phyloP scores from a whole-genome alignment of 1,140 invertebrate species.

The Sycophaga agraensis region DNA sequence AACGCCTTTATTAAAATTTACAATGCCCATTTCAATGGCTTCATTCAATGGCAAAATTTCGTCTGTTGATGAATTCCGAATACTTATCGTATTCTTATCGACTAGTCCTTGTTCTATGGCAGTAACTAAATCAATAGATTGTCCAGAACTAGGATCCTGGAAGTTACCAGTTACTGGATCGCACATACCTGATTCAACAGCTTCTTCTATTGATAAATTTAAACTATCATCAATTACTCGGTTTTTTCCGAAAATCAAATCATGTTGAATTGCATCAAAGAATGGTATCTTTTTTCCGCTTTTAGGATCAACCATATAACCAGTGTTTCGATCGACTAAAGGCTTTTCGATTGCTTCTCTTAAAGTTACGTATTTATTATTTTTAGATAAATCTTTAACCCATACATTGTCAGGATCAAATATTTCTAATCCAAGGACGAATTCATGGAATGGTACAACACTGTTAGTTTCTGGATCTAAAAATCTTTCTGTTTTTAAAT shows the following conservation, averaged over 20 bases:
- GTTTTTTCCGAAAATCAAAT: slow-evolving; percentile 36
- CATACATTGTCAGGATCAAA: slow-evolving; percentile 75
- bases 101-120: slow-evolving; percentile 74
- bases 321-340: slow-evolving; percentile 74
- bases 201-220: slow-evolving; percentile 65
- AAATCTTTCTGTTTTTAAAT: slow-evolving; percentile 73
- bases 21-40: slow-evolving; percentile 74
- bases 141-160: slow-evolving; percentile 64
- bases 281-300: slow-evolving; percentile 79
- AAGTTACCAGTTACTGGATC: slow-evolving; percentile 66
- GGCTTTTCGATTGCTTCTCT: slow-evolving; percentile 72
- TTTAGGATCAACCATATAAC: slow-evolving; percentile 80
- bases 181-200: slow-evolving; percentile 67
- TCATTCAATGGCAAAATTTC: slow-evolving; percentile 72
- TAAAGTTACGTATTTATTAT: slow-evolving; percentile 69
- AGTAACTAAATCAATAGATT: slow-evolving; percentile 66
- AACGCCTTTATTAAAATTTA: slow-evolving; percentile 73
- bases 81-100: slow-evolving; percentile 71
- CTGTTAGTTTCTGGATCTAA: slow-evolving; percentile 75
- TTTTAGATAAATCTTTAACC: slow-evolving; percentile 75
- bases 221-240: slow-evolving; percentile 39
- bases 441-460: slow-evolving; percentile 74
- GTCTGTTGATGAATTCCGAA: slow-evolving; percentile 70
- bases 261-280: slow-evolving; percentile 74
- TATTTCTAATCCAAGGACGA: slow-evolving; percentile 72